Evolutionary conservation across 1,140 invertebrate genomes (phyloP).

Genomic region (Papilio glaucus): DNA sequence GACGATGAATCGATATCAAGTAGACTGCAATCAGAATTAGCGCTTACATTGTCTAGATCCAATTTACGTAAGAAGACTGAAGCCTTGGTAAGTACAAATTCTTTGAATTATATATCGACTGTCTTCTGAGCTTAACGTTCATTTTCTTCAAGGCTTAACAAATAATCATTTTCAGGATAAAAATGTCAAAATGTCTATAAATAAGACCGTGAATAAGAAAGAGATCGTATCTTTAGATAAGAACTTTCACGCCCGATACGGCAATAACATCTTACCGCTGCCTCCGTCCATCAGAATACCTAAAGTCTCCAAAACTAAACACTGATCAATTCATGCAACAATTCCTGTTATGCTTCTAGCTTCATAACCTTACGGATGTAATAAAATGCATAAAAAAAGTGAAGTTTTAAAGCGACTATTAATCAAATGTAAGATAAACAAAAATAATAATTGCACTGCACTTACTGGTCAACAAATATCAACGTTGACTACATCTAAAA

Average conservation of each 20-base stretch:
- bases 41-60: conserved; percentile 88
- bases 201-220: conserved; percentile 53
- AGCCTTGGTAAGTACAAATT: conserved; percentile 82
- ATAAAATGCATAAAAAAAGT: conserved; percentile 6
- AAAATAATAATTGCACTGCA: conserved; percentile 22
- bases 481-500: neutral
- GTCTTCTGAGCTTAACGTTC: conserved; percentile 17
- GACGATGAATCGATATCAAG: conserved; percentile 84
- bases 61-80: conserved; percentile 88
- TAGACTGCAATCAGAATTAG: conserved; percentile 88
- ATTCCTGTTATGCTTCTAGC: conserved; percentile 28
- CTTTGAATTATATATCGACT: neutral
- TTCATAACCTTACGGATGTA: conserved; percentile 21
- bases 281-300: conserved; percentile 80
- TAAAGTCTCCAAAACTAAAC: conserved; percentile 74
- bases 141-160: conserved; percentile 39
- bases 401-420: conserved; percentile 27
- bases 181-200: conserved; percentile 56
- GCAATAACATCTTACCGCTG: conserved; percentile 81
- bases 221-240: conserved; percentile 65
- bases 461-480: conserved; percentile 1
- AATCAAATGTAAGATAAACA: conserved; percentile 40
- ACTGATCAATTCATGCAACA: conserved; percentile 43
- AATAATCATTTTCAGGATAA: conserved; percentile 66
- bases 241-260: conserved; percentile 83